Evolutionary conservation across 2,888 invertebrate genomes (phyloP).

Genomic region (Patella caerulea): DNA sequence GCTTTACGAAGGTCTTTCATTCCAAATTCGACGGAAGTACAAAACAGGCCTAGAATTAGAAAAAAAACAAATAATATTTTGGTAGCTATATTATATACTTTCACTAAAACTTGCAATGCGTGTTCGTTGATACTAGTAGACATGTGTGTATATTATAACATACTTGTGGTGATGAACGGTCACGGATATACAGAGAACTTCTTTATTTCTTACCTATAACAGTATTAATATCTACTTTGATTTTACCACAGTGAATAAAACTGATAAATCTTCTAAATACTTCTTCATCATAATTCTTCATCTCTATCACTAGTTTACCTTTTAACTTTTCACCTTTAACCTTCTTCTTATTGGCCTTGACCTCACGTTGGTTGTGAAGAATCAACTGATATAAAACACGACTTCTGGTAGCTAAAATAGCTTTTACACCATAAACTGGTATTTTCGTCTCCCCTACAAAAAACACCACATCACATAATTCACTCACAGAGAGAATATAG

Average conservation of each 20-base stretch:
- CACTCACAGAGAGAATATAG: not conserved
- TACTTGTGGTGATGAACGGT: too few relatives aligned
- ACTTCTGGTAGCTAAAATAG: not conserved
- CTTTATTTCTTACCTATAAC: not conserved
- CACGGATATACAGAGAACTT: too few relatives aligned
- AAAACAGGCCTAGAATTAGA: not conserved
- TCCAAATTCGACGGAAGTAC: not conserved
- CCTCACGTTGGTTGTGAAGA: not conserved
- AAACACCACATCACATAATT: constrained; percentile 1
- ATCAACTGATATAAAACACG: constrained; percentile 3
- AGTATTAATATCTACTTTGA: not conserved
- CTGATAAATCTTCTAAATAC: constrained; percentile 5
- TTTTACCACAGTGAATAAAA: constrained; percentile 3
- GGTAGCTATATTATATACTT: too few relatives aligned
- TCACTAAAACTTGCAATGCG: too few relatives aligned
- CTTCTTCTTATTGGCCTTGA: constrained; percentile 1
- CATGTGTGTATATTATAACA: too few relatives aligned
- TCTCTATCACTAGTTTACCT: not conserved
- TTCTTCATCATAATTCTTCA: constrained; percentile 1
- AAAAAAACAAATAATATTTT: not conserved
- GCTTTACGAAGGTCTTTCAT: not conserved
- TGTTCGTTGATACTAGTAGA: too few relatives aligned
- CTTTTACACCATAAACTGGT: constrained; percentile 5
- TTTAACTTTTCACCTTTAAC: constrained; percentile 6
- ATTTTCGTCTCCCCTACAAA: not conserved